These are phyloP conservation scores for Meloidogyne exigua DNA, from an alignment of 1,140 invertebrate genomes.

Conservation along the genomic window DNA sequence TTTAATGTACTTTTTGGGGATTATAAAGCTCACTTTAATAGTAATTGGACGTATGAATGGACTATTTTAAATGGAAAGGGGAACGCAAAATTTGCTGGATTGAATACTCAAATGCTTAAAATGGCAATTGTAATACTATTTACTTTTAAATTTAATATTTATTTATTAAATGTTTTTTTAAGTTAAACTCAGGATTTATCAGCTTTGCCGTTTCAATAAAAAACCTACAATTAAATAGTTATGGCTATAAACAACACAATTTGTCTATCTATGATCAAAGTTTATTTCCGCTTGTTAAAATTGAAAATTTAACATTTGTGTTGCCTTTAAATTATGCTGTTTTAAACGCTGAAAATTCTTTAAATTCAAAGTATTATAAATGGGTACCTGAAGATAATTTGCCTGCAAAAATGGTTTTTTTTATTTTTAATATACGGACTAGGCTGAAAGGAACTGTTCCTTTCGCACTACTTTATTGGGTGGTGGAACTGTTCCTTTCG, in stretches of 20 bases:
- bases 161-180: not conserved
- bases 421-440: not conserved
- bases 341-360: not conserved
- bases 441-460: no score
- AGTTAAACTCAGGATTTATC: slow-evolving; percentile 20
- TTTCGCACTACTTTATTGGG: no score
- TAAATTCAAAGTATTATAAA: not conserved
- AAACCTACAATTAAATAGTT: not conserved
- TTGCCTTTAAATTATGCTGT: slow-evolving; percentile 16
- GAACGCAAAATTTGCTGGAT: not conserved
- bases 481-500: no score
- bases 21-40: not conserved
- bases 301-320: not conserved
- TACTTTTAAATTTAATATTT: no score
- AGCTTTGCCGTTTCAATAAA: not conserved
- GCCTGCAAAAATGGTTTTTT: slow-evolving; percentile 10
- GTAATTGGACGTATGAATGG: slow-evolving; percentile 15
- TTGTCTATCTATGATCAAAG: not conserved
- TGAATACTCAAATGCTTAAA: not conserved
- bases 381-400: slow-evolving; percentile 5
- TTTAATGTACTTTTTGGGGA: not conserved
- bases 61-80: not conserved
- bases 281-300: not conserved
- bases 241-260: slow-evolving; percentile 1
- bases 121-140: not conserved